These are phyloP conservation scores for Amblyteles armatorius DNA, from an alignment of 2,888 invertebrate species.

Conservation along the genomic window DNA sequence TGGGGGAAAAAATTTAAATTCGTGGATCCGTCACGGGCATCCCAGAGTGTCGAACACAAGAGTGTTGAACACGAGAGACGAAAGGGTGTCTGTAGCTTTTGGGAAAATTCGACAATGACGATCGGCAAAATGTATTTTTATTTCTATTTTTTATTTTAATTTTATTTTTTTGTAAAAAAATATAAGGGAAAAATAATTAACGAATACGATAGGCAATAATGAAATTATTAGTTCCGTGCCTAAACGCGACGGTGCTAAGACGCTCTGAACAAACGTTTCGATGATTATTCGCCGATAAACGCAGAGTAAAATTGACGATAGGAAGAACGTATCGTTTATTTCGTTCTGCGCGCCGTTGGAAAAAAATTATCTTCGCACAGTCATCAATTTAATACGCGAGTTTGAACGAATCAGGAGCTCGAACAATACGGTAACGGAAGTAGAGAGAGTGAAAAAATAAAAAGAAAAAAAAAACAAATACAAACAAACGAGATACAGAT, in stretches of 20 bases:
- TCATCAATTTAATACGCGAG: conserved; percentile 22
- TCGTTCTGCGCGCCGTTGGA: conserved; percentile 3
- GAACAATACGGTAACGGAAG: conserved; percentile 29
- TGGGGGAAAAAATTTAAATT: background rate
- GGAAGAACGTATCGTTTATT: background rate
- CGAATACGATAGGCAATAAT: conserved; percentile 62
- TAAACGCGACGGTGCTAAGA: conserved; percentile 63
- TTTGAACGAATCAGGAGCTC: conserved; percentile 50
- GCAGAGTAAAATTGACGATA: background rate
- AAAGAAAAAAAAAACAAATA: conserved; percentile 33
- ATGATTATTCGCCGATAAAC: background rate
- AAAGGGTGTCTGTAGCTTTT: conserved; percentile 11
- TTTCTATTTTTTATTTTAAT: background rate
- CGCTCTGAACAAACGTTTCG: conserved; percentile 3
- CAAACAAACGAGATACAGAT: conserved; percentile 44
- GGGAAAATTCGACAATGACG: conserved; percentile 17
- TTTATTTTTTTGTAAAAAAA: conserved; percentile 1
- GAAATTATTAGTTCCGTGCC: conserved; percentile 65
- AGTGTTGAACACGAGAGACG: background rate
- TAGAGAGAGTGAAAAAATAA: conserved; percentile 22
- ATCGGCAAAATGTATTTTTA: conserved; percentile 1
- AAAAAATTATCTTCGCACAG: background rate
- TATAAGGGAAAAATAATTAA: conserved; percentile 30
- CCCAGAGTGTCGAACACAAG: background rate
- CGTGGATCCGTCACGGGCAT: background rate